Conservation (phyloP, 2,797 vertebrate genomes). For the Catamblyrhynchus diadema region DNA sequence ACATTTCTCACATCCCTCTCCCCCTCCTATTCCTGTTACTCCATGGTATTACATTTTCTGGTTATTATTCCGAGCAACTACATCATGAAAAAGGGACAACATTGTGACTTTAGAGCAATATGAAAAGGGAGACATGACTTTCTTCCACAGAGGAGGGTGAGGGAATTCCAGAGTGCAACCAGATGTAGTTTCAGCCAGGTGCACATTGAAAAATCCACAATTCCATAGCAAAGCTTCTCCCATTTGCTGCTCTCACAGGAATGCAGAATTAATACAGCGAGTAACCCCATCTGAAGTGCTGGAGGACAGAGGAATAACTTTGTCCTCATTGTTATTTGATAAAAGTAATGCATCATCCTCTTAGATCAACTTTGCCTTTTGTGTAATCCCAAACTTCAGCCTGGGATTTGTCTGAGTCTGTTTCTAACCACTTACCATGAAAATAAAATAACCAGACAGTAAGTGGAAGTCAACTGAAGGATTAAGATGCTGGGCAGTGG, state of each 20-base stretch:
- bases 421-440: background rate
- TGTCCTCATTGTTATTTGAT: background rate
- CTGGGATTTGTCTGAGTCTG: background rate
- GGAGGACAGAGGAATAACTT: background rate
- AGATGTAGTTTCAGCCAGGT: rapidly evolving
- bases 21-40: background rate
- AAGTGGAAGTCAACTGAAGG: background rate
- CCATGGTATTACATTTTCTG: background rate
- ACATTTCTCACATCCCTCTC: background rate
- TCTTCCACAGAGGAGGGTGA: background rate
- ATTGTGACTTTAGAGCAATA: background rate
- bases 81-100: background rate
- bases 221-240: background rate
- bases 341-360: background rate
- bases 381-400: background rate
- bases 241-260: background rate
- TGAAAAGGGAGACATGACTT: background rate
- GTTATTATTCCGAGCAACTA: background rate
- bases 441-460: background rate
- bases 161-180: background rate
- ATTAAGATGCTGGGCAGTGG: background rate
- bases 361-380: background rate
- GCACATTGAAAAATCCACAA: rapidly evolving
- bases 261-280: background rate
- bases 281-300: background rate